Conservation (phyloP, 2,113 vertebrate genomes). For the Motacilla alba region DNA sequence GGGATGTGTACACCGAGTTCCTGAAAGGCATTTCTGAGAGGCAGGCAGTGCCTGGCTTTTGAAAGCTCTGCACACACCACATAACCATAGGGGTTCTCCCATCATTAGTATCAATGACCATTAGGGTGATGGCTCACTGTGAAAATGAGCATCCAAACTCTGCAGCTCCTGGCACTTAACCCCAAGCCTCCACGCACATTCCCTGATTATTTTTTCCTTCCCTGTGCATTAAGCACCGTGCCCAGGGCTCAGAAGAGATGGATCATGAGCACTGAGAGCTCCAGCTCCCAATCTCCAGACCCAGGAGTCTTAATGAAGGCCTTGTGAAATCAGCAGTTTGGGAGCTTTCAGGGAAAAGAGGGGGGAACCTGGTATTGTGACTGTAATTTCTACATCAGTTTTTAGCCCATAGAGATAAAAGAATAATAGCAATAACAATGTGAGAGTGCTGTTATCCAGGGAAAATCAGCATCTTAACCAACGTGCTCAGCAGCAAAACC, state of each 20-base stretch:
- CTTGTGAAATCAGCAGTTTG: background rate
- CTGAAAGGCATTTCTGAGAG: background rate
- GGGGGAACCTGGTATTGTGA: background rate
- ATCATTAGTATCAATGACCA: constrained; percentile 55
- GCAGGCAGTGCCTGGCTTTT: background rate
- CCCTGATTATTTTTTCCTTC: constrained; percentile 40
- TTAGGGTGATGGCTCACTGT: constrained; percentile 54
- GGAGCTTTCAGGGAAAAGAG: background rate
- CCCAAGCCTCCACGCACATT: background rate
- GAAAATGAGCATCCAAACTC: constrained; percentile 43
- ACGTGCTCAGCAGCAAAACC: background rate
- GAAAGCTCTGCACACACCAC: constrained; percentile 17
- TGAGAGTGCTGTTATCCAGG: background rate
- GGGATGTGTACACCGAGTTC: background rate
- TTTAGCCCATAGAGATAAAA: background rate
- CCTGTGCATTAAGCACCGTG: background rate
- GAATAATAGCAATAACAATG: background rate
- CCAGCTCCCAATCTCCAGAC: background rate
- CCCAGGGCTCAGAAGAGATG: background rate
- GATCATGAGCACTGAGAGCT: background rate
- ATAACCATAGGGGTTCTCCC: constrained; percentile 27
- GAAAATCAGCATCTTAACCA: background rate
- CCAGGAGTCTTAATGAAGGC: background rate
- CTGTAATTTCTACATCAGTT: background rate
- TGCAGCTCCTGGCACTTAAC: constrained; percentile 10